Evolutionary conservation across 2,888 invertebrate species (phyloP), one percentile per base, ranked within the genome.

Genomic region (Dicyrtoma fusca): DNA sequence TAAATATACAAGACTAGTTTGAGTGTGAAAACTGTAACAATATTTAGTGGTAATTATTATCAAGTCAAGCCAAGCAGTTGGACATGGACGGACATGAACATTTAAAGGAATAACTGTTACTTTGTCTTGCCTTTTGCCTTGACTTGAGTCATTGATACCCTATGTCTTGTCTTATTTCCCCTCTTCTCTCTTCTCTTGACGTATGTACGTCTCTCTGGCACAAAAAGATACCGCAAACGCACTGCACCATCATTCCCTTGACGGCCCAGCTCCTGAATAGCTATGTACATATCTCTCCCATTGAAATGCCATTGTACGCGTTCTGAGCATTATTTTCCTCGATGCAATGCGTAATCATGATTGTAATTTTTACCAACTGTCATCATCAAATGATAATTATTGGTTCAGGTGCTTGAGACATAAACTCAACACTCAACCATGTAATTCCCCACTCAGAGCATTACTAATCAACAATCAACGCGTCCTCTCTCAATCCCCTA

Each of bases 1-100:
- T 66, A 68, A 68, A 68, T 55, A 34, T 44, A 55, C 34, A 8
- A 34, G 34, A 34, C 34, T 3, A 34, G 34, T 34, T 34, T 34
- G 34, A 68, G 66, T 68, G 66, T 55, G 66, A 68, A 59, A 68
- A 57, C 66, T 68, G 66, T 68, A 68, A 17, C 66, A 68, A 68
- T 55, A 26, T 68, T 55, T 44, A 44, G 49, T 25, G 26, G 23
- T 47, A 19, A 68, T 68, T 55, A 68, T 65, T 47, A 51, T 51
- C 51, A 51, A 61, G 19, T 1, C 55, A 23, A 5, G 23, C 21
- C 26, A 25, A 34, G 49, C 44, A 55, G 13, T 47, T 17, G 34
- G 51, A 65, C 47, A 51, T 51, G 59, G 11, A 49, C 49, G 19
- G 19, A 49, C 49, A 49, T 49, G 49, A 17, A 2, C 34, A 34